Base-by-base conservation (phyloP, 2,888 invertebrate species). In the Leucophora obtusa region DNA sequence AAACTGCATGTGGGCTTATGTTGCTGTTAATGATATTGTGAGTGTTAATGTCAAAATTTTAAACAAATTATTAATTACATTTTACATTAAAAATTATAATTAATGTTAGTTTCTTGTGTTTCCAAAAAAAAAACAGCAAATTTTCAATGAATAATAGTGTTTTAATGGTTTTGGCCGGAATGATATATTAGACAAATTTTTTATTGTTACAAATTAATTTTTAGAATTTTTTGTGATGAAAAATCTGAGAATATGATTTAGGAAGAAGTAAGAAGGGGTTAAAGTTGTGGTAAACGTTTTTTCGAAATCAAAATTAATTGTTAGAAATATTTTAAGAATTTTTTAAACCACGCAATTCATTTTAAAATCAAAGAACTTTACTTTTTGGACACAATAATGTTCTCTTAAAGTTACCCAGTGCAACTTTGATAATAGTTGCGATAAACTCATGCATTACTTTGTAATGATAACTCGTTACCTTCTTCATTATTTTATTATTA, bases 11-110 rank as follows among this genome's bases (percentile, higher is more conserved):
- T 74, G 70, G 74, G 77, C 35, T 56, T 3, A 33, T 35, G 35
- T 74, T 54, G 18, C 51, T 74, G 69, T 73, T 79, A 74, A 59
- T 74, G 59, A 59, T 68, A 74, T 79, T 79, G 74, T 74, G 70
- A 79, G 66, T 79, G 79, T 74, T 79, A 74, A 79, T 79, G 79
- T 74, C 79, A 79, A 70, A 60, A 54, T 38, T 60, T 58, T 43
- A 51, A 38, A 63, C 11, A 33, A 14, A 68, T 47, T 66, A 60
- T 79, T 79, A 70, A 79, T 74, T 79, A 65, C 70, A 66, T 65
- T 70, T 28, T 63, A 21, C 17, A 38, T 47, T 60, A 60, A 18
- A 33, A 59, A 18, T 53, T 47, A 50, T 72, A 68, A 72, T 58
- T 68, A 78, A 72, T 72, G 35, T 51, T 28, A 6, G 28, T 24